These are phyloP conservation scores for Portunus trituberculatus DNA, from an alignment of 1,140 invertebrate species.

Conservation along the genomic window DNA sequence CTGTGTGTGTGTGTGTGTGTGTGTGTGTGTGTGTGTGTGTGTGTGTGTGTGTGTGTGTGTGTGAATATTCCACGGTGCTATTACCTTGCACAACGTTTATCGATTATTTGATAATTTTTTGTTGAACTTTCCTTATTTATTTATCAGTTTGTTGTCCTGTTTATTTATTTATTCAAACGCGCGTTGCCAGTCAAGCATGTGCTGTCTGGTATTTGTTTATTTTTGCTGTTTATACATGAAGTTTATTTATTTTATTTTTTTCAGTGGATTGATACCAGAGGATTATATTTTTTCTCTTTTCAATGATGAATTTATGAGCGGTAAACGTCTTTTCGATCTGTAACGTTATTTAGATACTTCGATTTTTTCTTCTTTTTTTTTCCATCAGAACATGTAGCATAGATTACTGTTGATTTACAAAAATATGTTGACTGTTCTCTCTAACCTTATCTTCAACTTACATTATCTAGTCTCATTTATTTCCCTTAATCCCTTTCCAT, in stretches of 20 bases:
- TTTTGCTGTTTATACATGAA: background rate
- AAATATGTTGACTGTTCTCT: too few species aligned
- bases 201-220: background rate
- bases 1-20: conserved; percentile 30
- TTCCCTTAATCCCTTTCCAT: background rate
- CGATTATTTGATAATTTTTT: too few species aligned
- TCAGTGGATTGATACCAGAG: background rate
- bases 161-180: conserved; percentile 13
- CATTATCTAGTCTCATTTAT: background rate
- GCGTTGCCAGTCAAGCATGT: background rate
- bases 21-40: conserved; percentile 26
- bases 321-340: too few species aligned
- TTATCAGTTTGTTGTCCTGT: conserved; percentile 14
- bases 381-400: too few species aligned
- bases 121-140: background rate
- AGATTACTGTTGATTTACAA: too few species aligned
- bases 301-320: too few species aligned
- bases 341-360: too few species aligned
- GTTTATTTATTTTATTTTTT: background rate
- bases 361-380: too few species aligned
- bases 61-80: background rate
- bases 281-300: too few species aligned
- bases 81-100: background rate
- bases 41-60: conserved; percentile 20
- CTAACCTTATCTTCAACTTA: background rate